Evolutionary conservation across 1,140 invertebrate species (phyloP), one percentile per base, ranked within the genome.

Genomic region (Ctenoplectra terminalis): DNA sequence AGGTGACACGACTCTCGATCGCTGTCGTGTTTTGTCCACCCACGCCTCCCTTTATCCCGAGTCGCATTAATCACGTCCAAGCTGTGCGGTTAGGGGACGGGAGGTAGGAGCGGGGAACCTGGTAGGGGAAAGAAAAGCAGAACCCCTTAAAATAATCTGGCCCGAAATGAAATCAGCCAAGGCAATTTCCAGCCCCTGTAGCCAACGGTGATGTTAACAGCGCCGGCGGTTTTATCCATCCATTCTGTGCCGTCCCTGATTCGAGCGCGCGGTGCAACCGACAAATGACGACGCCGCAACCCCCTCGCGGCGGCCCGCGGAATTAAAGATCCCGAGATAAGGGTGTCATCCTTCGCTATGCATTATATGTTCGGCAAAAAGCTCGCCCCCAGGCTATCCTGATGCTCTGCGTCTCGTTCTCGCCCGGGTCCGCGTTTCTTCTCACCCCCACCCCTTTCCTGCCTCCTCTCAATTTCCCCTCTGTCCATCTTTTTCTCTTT

Each of bases 241-340:
- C 60, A 67, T 67, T 48, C 71, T 46, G 40, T 46, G 40, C 71
- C 64, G 72, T 82, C 83, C 77, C 83, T 73, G 70, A 82, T 83
- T 71, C 87, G 71, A 60, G 54, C 34, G n/a, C 84, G 80, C 78
- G 75, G 84, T 91, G 90, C 90, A 90, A 85, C 88, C 86, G 92
- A 92, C 92, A 93, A 93, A 93, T 93, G 92, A 93, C 92, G 92
- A 91, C 89, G 89, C 85, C 84, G 83, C 83, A 87, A 87, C 89
- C 90, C 90, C 90, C 89, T 88, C 86, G 87, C 87, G 85, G 84
- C 73, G 83, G 85, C 90, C 82, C 85, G 86, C 90, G 90, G 90
- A 93, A 93, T 93, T 93, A 93, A 93, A 93, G 92, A 93, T 93
- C 90, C 88, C 87, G 87, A 90, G 92, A 93, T 93, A 93, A 92